Conservation (phyloP, 2,113 vertebrate genomes). For the Phycodurus eques region DNA sequence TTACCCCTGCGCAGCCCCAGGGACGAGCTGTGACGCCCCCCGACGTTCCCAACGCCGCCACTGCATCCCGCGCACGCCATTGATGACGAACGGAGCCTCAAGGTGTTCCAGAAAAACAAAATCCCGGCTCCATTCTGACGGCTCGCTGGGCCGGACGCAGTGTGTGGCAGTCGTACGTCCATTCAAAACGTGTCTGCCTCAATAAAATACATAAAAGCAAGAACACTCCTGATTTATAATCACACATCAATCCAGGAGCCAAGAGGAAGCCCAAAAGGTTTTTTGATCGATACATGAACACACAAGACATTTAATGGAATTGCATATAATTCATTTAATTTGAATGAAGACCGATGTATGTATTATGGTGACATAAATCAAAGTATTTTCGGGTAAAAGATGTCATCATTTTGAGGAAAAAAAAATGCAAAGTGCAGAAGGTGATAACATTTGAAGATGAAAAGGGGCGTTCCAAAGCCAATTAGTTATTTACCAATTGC, state of each 20-base stretch:
- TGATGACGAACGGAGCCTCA: slow-evolving; percentile 11
- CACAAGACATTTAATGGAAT: too few relatives aligned
- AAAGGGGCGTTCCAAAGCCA: too few relatives aligned
- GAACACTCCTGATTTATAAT: not conserved
- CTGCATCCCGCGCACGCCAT: not conserved
- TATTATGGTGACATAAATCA: not conserved
- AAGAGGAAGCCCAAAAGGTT: not conserved
- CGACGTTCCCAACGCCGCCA: not conserved
- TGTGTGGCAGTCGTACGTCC: not conserved
- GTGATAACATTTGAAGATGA: too few relatives aligned
- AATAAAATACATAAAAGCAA: not conserved
- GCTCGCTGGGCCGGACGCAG: not conserved
- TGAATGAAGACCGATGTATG: not conserved
- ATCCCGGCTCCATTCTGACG: slow-evolving; percentile 4
- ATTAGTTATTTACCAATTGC: too few relatives aligned
- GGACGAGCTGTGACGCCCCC: slow-evolving; percentile 1
- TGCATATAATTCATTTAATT: not conserved
- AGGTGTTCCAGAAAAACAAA: not conserved
- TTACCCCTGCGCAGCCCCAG: not conserved
- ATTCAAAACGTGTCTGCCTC: not conserved
- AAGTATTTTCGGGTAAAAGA: not conserved
- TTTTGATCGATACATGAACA: not conserved
- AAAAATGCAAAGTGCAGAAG: too few relatives aligned
- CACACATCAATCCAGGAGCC: not conserved
- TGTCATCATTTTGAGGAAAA: too few relatives aligned